Conservation (phyloP, 1,140 invertebrate genomes). For the Scaptomyza graminum region DNA sequence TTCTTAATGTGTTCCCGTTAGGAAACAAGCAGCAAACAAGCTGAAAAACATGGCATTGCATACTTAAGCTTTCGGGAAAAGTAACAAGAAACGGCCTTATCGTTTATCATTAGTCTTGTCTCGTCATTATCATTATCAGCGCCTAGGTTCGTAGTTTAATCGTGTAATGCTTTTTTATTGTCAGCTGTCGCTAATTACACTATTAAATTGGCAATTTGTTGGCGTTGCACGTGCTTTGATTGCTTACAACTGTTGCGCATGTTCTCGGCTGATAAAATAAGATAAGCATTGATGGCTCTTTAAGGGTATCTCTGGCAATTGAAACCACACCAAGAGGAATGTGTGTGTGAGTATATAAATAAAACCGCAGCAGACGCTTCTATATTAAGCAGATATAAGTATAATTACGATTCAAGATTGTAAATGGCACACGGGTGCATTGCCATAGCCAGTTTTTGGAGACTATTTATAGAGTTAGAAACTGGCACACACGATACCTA, state of each 20-base stretch:
- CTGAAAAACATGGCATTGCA: slow-evolving; percentile 14
- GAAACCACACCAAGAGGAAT: slow-evolving; percentile 2
- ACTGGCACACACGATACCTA: slow-evolving; percentile 30
- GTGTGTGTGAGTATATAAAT: slow-evolving; percentile 40
- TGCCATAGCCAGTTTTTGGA: slow-evolving; percentile 51
- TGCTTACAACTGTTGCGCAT: slow-evolving; percentile 12
- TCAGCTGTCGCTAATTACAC: slow-evolving; percentile 57
- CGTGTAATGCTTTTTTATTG: slow-evolving; percentile 1
- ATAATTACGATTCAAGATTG: slow-evolving; percentile 10
- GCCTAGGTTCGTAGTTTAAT: slow-evolving; percentile 57
- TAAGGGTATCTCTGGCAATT: neutral
- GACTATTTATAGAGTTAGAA: slow-evolving; percentile 57
- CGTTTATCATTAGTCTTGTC: slow-evolving; percentile 36
- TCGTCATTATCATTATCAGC: slow-evolving; percentile 19
- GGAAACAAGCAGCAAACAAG: slow-evolving; percentile 17
- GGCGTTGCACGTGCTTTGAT: slow-evolving; percentile 56
- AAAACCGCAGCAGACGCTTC: slow-evolving; percentile 28
- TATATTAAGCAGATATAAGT: slow-evolving; percentile 63
- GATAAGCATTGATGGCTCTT: slow-evolving; percentile 26
- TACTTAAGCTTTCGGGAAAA: slow-evolving; percentile 3
- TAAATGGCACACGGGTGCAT: slow-evolving; percentile 77
- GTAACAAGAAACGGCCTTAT: neutral
- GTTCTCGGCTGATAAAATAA: slow-evolving; percentile 21
- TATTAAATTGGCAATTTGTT: slow-evolving; percentile 52
- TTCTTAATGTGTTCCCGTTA: slow-evolving; percentile 50